These are phyloP conservation scores for Chaetodon auriga DNA, from an alignment of 2,113 vertebrate species.

Conservation along the genomic window DNA sequence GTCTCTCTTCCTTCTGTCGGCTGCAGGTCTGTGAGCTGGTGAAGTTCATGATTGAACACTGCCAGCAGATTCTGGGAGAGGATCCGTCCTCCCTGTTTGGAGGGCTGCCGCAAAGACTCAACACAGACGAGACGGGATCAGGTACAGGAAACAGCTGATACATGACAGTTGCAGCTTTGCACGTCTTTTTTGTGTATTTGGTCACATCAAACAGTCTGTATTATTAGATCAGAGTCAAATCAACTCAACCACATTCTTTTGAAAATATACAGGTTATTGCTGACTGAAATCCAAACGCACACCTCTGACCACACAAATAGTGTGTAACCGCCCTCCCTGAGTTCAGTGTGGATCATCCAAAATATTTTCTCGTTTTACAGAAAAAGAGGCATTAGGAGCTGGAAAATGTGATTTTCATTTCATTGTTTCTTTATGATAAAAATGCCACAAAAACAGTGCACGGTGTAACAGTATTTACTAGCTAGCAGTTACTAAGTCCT, in stretches of 20 bases:
- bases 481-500: too few species aligned
- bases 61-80: constrained; percentile 89
- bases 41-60: constrained; percentile 94
- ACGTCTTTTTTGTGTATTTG: too few species aligned
- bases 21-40: constrained; percentile 90
- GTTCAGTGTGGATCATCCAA: neutral
- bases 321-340: neutral
- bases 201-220: too few species aligned
- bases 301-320: too few species aligned
- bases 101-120: constrained; percentile 84
- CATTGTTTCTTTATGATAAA: too few species aligned
- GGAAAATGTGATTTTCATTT: neutral
- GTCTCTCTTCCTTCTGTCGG: neutral
- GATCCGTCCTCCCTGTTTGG: constrained; percentile 88
- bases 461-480: too few species aligned
- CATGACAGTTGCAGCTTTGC: too few species aligned
- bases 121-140: constrained; percentile 82
- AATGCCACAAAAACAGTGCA: too few species aligned
- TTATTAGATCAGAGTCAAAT: too few species aligned
- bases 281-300: too few species aligned
- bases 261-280: too few species aligned
- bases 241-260: too few species aligned
- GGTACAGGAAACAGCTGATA: constrained; percentile 78
- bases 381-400: neutral
- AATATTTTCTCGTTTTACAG: neutral